A percentile compares a stretch with the other conserved stretches of the same genome.
phyloP scores from a whole-genome alignment of 2,113 vertebrate species.

The Cyprinodon tularosa region DNA sequence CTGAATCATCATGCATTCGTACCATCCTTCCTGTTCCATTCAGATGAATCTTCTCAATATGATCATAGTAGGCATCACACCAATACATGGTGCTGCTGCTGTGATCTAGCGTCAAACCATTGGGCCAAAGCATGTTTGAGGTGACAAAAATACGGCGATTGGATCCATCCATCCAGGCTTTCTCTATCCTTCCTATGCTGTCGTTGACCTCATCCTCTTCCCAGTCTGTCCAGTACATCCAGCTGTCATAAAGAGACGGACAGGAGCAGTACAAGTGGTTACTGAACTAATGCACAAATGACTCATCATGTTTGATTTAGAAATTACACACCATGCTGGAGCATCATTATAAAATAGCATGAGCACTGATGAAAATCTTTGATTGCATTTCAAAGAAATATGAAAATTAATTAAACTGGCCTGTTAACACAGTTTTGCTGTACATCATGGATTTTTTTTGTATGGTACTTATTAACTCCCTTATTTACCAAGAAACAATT shows the following conservation, averaged over 20 bases:
- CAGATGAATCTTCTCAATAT: constrained; percentile 95
- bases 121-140: constrained; percentile 98
- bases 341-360: constrained; percentile 6
- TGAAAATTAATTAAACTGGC: not conserved
- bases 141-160: constrained; percentile 93
- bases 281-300: not conserved
- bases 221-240: constrained; percentile 99
- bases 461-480: not conserved
- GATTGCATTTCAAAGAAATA: no score
- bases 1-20: constrained; percentile 46
- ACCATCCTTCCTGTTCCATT: constrained; percentile 96
- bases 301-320: not conserved
- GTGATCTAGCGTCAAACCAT: constrained; percentile 94
- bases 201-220: constrained; percentile 97
- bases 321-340: not conserved
- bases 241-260: constrained; percentile 77
- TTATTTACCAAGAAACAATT: not conserved
- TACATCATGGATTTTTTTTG: constrained; percentile 16
- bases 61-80: constrained; percentile 99
- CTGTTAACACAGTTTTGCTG: not conserved
- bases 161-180: constrained; percentile 97
- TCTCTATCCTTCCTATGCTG: constrained; percentile 97
- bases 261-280: constrained; percentile 1
- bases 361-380: not conserved
- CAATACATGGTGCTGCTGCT: constrained; percentile 90